Conservation (phyloP, 92 coral and sea anemone species). For the Paramuricea clavata region DNA sequence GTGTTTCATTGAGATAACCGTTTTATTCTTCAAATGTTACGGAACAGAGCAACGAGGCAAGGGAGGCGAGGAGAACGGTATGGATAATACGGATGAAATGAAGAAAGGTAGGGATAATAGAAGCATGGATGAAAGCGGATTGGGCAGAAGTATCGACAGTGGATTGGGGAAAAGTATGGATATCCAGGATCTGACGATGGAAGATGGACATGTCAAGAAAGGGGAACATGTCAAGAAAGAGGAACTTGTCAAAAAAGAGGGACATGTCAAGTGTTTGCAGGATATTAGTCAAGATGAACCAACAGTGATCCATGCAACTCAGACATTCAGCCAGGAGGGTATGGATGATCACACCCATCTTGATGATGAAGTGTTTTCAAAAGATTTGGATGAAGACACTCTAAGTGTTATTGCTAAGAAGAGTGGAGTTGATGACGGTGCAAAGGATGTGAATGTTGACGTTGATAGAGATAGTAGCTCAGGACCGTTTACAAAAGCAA, state of each 20-base stretch:
- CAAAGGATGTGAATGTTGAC: no score
- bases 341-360: not conserved
- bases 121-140: slow-evolving; percentile 8
- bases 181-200: not conserved
- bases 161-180: not conserved
- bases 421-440: not conserved
- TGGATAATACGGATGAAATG: not conserved
- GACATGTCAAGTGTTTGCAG: not conserved
- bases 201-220: not conserved
- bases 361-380: not conserved
- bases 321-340: not conserved
- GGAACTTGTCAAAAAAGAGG: not conserved
- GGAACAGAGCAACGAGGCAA: not conserved
- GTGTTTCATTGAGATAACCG: no score
- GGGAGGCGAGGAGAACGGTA: not conserved
- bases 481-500: not conserved
- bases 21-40: no score
- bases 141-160: not conserved
- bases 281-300: slow-evolving; percentile 1
- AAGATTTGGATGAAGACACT: not conserved
- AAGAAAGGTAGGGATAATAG: not conserved
- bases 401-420: not conserved
- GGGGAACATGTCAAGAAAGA: not conserved
- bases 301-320: slow-evolving; percentile 16
- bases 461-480: not conserved